These are phyloP conservation scores for Pantherophis vulpinus DNA, from an alignment of 2,797 vertebrate genomes.

Conservation along the genomic window DNA sequence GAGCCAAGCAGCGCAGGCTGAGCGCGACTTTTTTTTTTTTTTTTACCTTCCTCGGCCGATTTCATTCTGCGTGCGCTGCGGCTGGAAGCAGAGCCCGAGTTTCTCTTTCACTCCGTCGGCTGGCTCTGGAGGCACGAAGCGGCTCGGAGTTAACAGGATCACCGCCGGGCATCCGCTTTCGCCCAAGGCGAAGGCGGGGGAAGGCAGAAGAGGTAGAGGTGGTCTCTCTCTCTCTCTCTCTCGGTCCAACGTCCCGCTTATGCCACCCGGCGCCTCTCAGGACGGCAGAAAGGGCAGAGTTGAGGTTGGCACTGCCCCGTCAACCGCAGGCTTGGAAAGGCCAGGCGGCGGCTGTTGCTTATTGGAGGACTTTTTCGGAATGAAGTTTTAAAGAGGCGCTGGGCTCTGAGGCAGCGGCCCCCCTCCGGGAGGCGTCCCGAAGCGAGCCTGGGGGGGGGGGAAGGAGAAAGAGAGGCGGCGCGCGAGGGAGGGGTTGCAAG, in stretches of 20 bases:
- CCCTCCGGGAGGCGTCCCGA: slow-evolving; percentile 22
- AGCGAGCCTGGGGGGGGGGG: not conserved
- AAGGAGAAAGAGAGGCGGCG: not conserved
- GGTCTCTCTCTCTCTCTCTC: not conserved
- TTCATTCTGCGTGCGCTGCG: slow-evolving; percentile 81
- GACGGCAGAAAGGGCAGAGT: not conserved
- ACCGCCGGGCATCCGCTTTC: slow-evolving; percentile 74
- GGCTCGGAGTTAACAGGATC: slow-evolving; percentile 60
- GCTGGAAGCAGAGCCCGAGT: slow-evolving; percentile 66
- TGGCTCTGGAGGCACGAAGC: slow-evolving; percentile 76
- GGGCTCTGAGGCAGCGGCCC: not conserved
- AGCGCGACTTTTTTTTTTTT: not conserved
- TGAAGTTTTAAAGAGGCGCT: not conserved
- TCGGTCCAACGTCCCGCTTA: not conserved
- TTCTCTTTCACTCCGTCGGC: slow-evolving; percentile 68
- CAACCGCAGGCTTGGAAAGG: not conserved
- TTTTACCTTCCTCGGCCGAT: slow-evolving; percentile 94
- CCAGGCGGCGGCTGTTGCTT: not conserved
- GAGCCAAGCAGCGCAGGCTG: not conserved
- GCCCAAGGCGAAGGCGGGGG: not conserved
- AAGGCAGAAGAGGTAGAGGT: slow-evolving; percentile 6
- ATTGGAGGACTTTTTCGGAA: not conserved
- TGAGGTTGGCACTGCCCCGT: not conserved
- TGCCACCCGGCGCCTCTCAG: not conserved
- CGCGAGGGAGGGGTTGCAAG: slow-evolving; percentile 36